A percentile compares a stretch with the other conserved stretches of the same genome.
These are phyloP conservation scores for Ditula angustiorana DNA, from an alignment of 2,888 invertebrate species.

Conservation along the genomic window DNA sequence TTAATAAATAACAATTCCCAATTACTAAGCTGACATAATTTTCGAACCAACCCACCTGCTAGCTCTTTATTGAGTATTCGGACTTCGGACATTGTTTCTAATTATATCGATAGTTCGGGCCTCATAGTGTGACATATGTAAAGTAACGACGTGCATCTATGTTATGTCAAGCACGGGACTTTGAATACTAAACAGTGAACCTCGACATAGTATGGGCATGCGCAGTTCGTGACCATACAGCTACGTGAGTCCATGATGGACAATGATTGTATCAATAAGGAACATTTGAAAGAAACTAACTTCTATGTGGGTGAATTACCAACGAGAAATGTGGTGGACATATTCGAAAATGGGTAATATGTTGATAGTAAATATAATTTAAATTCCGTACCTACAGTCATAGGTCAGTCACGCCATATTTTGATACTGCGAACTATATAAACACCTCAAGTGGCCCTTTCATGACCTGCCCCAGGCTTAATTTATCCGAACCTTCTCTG, in stretches of 20 bases:
- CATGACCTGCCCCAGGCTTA: too few species aligned
- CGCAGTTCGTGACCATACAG: conserved; percentile 13
- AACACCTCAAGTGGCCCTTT: too few species aligned
- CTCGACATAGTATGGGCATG: conserved; percentile 22
- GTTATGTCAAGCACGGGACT: neutral
- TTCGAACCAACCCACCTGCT: too few species aligned
- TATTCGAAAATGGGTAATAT: neutral
- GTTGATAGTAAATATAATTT: too few species aligned
- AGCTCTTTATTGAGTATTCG: too few species aligned
- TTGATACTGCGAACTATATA: too few species aligned
- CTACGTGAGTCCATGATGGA: conserved; percentile 15
- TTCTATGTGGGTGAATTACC: neutral
- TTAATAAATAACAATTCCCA: too few species aligned
- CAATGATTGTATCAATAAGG: neutral
- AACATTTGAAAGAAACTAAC: neutral
- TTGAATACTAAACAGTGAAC: conserved; percentile 22
- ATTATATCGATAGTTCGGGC: neutral
- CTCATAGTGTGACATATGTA: neutral
- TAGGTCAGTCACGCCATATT: too few species aligned
- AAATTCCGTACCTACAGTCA: too few species aligned
- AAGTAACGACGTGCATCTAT: conserved; percentile 1
- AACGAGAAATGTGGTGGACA: neutral
- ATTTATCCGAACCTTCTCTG: too few species aligned
- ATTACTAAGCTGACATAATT: too few species aligned
- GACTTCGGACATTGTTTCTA: conserved; percentile 2